phyloP scores from a whole-genome alignment of 1,140 invertebrate genomes.

The Bathynomus jamesi region DNA sequence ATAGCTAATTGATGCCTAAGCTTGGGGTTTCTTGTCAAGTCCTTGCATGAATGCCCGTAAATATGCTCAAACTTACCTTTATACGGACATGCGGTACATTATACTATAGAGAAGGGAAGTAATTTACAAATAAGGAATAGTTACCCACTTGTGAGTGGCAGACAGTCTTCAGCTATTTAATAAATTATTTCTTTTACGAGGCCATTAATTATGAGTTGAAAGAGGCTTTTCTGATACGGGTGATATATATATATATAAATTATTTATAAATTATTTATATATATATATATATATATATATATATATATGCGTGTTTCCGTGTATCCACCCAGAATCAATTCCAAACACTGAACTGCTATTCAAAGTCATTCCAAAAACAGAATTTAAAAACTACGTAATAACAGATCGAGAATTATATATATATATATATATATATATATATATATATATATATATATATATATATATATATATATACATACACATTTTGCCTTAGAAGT shows the following conservation, averaged over 20 bases:
- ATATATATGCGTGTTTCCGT: too few relatives aligned
- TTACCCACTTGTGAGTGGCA: background rate
- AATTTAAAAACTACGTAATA: too few relatives aligned
- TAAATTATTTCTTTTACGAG: too few relatives aligned
- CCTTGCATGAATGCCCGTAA: background rate
- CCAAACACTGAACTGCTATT: too few relatives aligned
- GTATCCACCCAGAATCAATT: too few relatives aligned
- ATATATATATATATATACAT: too few relatives aligned
- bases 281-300: slow-evolving; percentile 3
- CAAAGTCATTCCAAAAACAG: too few relatives aligned
- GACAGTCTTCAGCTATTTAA: too few relatives aligned
- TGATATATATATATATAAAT: slow-evolving; percentile 1
- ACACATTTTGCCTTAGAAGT: background rate
- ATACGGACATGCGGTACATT: background rate
- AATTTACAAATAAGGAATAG: background rate
- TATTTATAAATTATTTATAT: background rate
- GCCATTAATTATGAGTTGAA: too few relatives aligned
- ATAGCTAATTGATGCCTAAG: background rate
- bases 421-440: slow-evolving; percentile 2
- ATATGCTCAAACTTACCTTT: background rate
- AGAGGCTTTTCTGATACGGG: too few relatives aligned
- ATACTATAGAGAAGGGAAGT: background rate
- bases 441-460: too few relatives aligned
- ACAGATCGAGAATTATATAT: too few relatives aligned
- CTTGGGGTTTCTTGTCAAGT: background rate